Evolutionary conservation across 2,113 vertebrate genomes (phyloP).

Genomic region (Hemibates koningsi): DNA sequence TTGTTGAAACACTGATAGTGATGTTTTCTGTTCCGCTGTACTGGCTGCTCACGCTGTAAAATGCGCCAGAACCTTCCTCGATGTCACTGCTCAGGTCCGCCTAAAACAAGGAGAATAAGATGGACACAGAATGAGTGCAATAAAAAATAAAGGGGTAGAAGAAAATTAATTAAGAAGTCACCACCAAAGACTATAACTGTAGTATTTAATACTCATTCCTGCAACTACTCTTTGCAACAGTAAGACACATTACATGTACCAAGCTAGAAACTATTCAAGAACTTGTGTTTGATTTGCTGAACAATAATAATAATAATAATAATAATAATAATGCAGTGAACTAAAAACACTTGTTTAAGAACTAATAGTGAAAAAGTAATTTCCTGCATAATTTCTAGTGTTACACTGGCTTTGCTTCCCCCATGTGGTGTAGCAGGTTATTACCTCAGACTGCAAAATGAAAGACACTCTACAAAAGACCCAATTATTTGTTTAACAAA

Average conservation of each 20-base stretch:
- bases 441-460: background rate
- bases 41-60: constrained; percentile 92
- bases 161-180: background rate
- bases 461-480: background rate
- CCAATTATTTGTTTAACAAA: background rate
- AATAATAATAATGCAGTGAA: background rate
- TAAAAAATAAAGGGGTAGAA: background rate
- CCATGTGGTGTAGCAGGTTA: background rate
- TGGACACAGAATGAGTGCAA: background rate
- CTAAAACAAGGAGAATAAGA: constrained; percentile 46
- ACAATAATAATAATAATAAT: background rate
- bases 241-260: background rate
- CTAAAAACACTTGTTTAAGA: background rate
- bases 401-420: background rate
- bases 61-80: constrained; percentile 85
- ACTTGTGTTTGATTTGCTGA: background rate
- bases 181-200: background rate
- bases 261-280: background rate
- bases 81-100: constrained; percentile 86
- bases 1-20: constrained; percentile 93
- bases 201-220: background rate
- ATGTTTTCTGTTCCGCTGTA: constrained; percentile 91
- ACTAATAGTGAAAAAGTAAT: background rate
- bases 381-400: background rate
- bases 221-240: background rate